Conservation (phyloP, 2,888 invertebrate genomes). For the Dynastes tityus region DNA sequence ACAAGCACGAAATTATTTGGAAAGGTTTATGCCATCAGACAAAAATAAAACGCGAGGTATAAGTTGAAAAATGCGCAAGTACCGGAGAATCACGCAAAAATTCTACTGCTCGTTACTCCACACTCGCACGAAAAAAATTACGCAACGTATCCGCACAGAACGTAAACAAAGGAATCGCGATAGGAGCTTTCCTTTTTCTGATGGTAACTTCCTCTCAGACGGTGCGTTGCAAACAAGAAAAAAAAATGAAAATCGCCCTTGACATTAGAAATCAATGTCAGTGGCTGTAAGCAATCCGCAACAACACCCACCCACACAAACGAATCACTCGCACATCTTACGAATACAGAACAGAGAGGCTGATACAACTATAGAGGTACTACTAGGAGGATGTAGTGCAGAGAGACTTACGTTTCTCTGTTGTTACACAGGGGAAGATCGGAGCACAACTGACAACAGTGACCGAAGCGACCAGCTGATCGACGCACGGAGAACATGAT, state of each 20-base stretch:
- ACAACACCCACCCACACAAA: constrained; percentile 35
- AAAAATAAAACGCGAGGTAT: not conserved
- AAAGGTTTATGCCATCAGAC: not conserved
- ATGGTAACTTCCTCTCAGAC: constrained; percentile 15
- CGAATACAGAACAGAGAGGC: constrained; percentile 24
- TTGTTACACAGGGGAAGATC: constrained; percentile 60
- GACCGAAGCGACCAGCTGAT: constrained; percentile 61
- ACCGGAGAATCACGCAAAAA: constrained; percentile 11
- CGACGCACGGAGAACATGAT: constrained; percentile 46
- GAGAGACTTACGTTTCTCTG: constrained; percentile 56
- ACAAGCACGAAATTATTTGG: not conserved
- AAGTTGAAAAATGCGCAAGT: constrained; percentile 6
- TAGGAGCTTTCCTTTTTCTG: constrained; percentile 30
- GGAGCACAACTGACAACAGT: constrained; percentile 63
- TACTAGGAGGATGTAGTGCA: constrained; percentile 17
- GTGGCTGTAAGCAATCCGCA: constrained; percentile 35
- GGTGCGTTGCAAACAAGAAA: constrained; percentile 27
- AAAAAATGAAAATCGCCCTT: constrained; percentile 46
- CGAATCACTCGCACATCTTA: constrained; percentile 34
- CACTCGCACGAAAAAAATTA: constrained; percentile 23
- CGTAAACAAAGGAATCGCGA: constrained; percentile 39
- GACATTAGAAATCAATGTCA: constrained; percentile 50
- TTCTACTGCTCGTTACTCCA: not conserved
- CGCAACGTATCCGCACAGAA: constrained; percentile 14
- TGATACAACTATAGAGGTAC: not conserved